phyloP scores from a whole-genome alignment of 2,113 vertebrate genomes.

The Oreochromis tanganicae region DNA sequence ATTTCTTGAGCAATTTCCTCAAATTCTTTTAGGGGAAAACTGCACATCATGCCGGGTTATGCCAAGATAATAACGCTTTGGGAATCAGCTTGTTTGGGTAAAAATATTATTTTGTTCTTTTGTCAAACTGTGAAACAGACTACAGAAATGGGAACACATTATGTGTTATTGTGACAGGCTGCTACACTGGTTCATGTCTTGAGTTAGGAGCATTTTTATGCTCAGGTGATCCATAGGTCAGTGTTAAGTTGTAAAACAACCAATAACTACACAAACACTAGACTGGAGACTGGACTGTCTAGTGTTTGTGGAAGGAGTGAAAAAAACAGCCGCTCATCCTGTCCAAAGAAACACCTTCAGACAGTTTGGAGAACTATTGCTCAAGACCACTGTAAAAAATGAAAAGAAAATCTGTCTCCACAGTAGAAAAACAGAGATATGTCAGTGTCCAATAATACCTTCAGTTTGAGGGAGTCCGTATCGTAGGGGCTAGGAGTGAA shows the following conservation, averaged over 20 bases:
- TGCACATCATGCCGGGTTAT: neutral
- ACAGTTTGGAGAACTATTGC: neutral
- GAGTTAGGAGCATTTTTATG: neutral
- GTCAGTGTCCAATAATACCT: constrained; percentile 63
- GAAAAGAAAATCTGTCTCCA: neutral
- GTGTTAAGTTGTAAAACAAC: neutral
- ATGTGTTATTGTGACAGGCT: accelerated
- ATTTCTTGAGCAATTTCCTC: neutral
- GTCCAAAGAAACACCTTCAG: neutral
- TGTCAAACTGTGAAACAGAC: neutral
- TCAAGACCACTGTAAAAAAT: neutral
- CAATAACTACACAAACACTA: neutral
- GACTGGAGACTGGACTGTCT: no score
- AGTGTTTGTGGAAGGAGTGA: neutral
- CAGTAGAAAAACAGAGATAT: neutral
- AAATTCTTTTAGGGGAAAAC: neutral
- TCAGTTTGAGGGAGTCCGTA: constrained; percentile 94
- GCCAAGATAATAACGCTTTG: accelerated
- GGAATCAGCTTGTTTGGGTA: neutral
- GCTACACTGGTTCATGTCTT: neutral
- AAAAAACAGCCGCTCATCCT: neutral
- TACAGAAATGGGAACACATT: neutral
- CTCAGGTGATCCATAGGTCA: neutral
- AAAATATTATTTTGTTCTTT: neutral
- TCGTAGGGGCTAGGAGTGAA: constrained; percentile 99